phyloP scores from a whole-genome alignment of 1,140 invertebrate genomes.

The Acromyrmex charruanus region DNA sequence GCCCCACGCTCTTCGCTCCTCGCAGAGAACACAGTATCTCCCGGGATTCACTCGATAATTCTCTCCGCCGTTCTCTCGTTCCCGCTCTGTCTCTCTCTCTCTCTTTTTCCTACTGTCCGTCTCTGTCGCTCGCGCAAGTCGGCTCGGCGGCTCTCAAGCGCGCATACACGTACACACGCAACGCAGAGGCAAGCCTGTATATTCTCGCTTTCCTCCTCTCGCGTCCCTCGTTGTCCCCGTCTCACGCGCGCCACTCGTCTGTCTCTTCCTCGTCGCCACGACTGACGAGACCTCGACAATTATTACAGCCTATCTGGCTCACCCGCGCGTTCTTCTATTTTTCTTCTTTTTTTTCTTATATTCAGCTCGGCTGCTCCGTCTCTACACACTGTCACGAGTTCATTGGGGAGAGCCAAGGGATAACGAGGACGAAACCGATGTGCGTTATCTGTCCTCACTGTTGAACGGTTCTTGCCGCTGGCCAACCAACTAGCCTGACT shows the following conservation, averaged over 20 bases:
- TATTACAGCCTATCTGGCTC: conserved; percentile 41
- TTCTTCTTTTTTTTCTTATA: neutral
- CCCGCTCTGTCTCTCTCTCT: conserved; percentile 4
- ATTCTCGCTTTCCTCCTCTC: conserved; percentile 24
- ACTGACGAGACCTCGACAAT: conserved; percentile 71
- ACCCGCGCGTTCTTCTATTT: conserved; percentile 32
- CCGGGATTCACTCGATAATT: conserved; percentile 55
- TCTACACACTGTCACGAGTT: conserved; percentile 75
- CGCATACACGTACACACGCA: conserved; percentile 29
- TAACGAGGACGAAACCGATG: conserved; percentile 43
- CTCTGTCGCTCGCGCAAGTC: conserved; percentile 52
- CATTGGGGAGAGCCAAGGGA: conserved; percentile 73
- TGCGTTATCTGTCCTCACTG: neutral
- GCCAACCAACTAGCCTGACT: conserved; percentile 2
- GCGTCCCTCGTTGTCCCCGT: conserved; percentile 19
- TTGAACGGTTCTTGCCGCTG: neutral
- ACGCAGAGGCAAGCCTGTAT: conserved; percentile 29
- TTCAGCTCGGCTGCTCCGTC: conserved; percentile 73
- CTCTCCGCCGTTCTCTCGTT: conserved; percentile 21
- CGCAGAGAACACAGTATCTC: conserved; percentile 44
- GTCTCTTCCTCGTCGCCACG: conserved; percentile 27
- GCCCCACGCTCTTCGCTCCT: conserved; percentile 33
- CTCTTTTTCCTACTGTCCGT: neutral
- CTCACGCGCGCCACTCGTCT: conserved; percentile 24
- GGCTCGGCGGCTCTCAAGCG: conserved; percentile 46